Conservation (phyloP, 2,113 vertebrate species). For the Malurus melanocephalus region DNA sequence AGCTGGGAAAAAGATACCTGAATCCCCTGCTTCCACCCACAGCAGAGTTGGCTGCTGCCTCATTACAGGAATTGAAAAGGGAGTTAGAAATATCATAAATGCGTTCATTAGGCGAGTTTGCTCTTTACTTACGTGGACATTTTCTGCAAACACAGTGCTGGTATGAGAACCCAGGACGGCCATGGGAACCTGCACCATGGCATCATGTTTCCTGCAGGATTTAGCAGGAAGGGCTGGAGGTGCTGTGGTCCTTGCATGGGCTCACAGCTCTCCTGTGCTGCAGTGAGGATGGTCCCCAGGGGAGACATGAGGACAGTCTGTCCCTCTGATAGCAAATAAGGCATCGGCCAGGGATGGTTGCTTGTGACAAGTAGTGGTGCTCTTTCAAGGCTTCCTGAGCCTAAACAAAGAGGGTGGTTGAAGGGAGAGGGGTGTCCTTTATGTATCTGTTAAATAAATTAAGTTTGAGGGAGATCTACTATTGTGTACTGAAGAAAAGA, state of each 20-base stretch:
- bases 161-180: fast-evolving
- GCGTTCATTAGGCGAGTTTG: fast-evolving
- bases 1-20: not conserved
- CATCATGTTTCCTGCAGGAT: not conserved
- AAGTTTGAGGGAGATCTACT: not conserved
- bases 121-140: not conserved
- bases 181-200: not conserved
- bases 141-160: not conserved
- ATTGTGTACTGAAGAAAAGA: conserved; percentile 37
- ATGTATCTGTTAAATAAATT: conserved; percentile 6
- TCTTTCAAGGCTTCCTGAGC: not conserved
- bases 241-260: fast-evolving
- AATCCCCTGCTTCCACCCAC: not conserved
- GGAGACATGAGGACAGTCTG: not conserved
- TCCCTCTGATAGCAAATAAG: not conserved
- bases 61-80: not conserved
- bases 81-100: not conserved
- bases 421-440: not conserved
- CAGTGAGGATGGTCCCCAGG: not conserved
- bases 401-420: not conserved
- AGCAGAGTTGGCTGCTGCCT: not conserved
- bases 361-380: not conserved
- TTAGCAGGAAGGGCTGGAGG: not conserved
- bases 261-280: not conserved
- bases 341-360: not conserved